Conservation (phyloP, 2,113 vertebrate genomes). For the Tauraco erythrolophus region DNA sequence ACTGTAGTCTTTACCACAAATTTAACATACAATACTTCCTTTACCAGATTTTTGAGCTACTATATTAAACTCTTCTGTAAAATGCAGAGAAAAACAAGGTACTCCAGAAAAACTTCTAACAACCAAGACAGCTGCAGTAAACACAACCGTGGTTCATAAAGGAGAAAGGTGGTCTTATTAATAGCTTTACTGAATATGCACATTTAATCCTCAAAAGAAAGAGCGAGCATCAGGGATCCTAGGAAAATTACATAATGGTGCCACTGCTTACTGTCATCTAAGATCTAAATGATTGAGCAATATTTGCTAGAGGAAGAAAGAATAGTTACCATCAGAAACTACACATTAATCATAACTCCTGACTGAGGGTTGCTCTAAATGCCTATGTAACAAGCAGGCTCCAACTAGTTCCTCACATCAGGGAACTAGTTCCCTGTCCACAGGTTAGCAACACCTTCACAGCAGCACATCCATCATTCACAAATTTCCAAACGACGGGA, state of each 20-base stretch:
- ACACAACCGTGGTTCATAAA: neutral
- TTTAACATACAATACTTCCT: neutral
- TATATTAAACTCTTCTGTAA: neutral
- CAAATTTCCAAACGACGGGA: neutral
- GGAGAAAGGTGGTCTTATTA: neutral
- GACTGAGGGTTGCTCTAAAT: neutral
- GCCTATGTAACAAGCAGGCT: neutral
- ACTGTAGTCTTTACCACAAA: neutral
- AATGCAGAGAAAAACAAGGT: neutral
- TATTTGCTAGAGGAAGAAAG: slow-evolving; percentile 46
- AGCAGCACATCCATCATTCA: neutral
- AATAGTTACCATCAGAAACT: neutral
- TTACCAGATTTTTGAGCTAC: neutral
- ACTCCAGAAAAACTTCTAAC: neutral
- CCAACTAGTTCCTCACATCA: neutral
- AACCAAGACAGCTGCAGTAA: neutral
- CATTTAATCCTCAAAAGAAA: neutral
- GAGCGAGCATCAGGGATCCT: neutral
- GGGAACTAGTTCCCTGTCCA: neutral
- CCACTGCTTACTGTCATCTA: neutral
- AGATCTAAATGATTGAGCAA: slow-evolving; percentile 11
- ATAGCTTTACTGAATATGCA: neutral
- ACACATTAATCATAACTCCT: neutral
- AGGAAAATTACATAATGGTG: neutral
- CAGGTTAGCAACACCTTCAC: neutral